Conservation (phyloP, 2,113 vertebrate genomes). For the Cheilinus undulatus region DNA sequence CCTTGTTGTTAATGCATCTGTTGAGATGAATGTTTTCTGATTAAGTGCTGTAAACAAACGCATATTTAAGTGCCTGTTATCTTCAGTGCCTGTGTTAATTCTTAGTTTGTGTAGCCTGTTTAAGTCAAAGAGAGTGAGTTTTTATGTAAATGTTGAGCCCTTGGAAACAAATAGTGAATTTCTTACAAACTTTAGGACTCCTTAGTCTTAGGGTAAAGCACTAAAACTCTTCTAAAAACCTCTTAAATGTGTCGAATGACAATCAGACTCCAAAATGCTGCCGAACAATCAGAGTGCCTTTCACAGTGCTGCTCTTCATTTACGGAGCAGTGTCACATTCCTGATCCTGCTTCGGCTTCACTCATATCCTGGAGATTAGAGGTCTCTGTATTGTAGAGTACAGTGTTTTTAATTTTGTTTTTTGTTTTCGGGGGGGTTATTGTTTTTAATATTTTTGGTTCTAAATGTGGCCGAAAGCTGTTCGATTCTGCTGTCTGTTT, state of each 20-base stretch:
- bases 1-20: background rate
- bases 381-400: background rate
- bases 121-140: constrained; percentile 2
- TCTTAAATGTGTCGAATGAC: constrained; percentile 28
- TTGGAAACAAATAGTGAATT: constrained; percentile 19
- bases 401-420: background rate
- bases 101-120: background rate
- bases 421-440: too few species aligned
- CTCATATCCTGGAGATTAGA: constrained; percentile 1
- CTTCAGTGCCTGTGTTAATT: constrained; percentile 11
- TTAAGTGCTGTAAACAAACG: constrained; percentile 29
- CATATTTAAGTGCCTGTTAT: constrained; percentile 47
- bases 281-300: constrained; percentile 39
- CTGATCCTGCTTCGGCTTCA: constrained; percentile 19
- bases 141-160: constrained; percentile 14
- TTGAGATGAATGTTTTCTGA: constrained; percentile 31
- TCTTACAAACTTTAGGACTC: constrained; percentile 1
- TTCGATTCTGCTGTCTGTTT: background rate
- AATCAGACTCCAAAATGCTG: constrained; percentile 53
- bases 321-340: constrained; percentile 61
- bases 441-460: background rate
- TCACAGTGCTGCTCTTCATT: constrained; percentile 48
- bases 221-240: background rate
- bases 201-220: background rate
- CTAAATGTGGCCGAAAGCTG: background rate